These are phyloP conservation scores for Antigone vipio DNA, from an alignment of 2,113 vertebrate genomes.

Conservation along the genomic window DNA sequence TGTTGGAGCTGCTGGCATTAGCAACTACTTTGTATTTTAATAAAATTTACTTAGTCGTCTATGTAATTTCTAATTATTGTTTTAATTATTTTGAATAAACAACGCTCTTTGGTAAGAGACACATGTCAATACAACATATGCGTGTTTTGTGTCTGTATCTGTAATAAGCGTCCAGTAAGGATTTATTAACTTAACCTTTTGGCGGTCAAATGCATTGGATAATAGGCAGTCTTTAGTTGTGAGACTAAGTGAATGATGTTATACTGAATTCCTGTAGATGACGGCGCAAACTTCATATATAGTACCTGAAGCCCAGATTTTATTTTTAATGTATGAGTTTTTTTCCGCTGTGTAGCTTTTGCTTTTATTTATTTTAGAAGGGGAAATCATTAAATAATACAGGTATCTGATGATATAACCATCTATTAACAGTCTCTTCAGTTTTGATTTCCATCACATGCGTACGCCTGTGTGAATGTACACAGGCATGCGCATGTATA, in stretches of 20 bases:
- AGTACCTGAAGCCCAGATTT: background rate
- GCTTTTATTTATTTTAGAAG: background rate
- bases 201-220: background rate
- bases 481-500: background rate
- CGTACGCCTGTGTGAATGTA: background rate
- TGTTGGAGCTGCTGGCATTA: slow-evolving; percentile 50
- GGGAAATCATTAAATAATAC: background rate
- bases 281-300: background rate
- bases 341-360: accelerated
- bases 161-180: background rate
- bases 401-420: background rate
- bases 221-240: background rate
- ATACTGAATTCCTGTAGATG: background rate
- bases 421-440: background rate
- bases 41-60: slow-evolving; percentile 24
- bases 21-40: slow-evolving; percentile 33
- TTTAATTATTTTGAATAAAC: slow-evolving; percentile 17
- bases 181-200: slow-evolving; percentile 13
- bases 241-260: background rate
- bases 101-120: background rate
- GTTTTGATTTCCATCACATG: background rate
- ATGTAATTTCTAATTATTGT: background rate
- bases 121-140: background rate
- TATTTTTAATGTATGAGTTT: background rate
- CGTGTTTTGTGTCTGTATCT: background rate